These are phyloP conservation scores for Apocheima hispidaria DNA, from an alignment of 2,888 invertebrate species.

Conservation along the genomic window DNA sequence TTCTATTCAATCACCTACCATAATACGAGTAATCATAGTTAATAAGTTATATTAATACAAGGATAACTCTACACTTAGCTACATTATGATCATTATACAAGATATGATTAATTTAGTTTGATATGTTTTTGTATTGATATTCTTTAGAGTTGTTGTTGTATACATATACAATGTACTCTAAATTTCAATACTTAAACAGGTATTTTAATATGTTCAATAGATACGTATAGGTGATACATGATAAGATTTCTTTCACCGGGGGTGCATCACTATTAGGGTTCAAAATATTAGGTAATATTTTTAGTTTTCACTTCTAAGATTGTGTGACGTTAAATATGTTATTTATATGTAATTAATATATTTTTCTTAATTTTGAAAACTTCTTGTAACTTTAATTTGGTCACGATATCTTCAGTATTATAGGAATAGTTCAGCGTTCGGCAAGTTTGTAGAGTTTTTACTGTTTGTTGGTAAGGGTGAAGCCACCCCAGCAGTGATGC, in stretches of 20 bases:
- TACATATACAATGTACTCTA: conserved; percentile 79
- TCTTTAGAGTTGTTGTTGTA: conserved; percentile 82
- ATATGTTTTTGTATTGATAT: conserved; percentile 84
- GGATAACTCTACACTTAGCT: conserved; percentile 18
- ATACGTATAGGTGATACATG: conserved; percentile 48
- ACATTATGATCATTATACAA: conserved; percentile 41
- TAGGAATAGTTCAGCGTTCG: neutral
- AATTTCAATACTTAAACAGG: conserved; percentile 68
- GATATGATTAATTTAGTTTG: conserved; percentile 72
- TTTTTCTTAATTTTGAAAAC: conserved; percentile 14
- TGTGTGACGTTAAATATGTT: neutral
- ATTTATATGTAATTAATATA: neutral
- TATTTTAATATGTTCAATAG: conserved; percentile 54
- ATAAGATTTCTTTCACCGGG: conserved; percentile 56
- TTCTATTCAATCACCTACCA: neutral
- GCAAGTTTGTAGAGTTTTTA: conserved; percentile 26
- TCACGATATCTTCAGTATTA: conserved; percentile 7
- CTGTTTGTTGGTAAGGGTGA: conserved; percentile 43
- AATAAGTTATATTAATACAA: conserved; percentile 1
- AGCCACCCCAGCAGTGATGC: conserved; percentile 82
- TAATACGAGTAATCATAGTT: neutral
- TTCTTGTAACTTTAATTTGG: conserved; percentile 31
- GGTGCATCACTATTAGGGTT: conserved; percentile 78
- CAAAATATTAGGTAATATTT: conserved; percentile 6
- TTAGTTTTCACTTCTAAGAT: neutral